Base-by-base conservation (phyloP, 2,113 vertebrate species). In the Budorcas taxicolor region DNA sequence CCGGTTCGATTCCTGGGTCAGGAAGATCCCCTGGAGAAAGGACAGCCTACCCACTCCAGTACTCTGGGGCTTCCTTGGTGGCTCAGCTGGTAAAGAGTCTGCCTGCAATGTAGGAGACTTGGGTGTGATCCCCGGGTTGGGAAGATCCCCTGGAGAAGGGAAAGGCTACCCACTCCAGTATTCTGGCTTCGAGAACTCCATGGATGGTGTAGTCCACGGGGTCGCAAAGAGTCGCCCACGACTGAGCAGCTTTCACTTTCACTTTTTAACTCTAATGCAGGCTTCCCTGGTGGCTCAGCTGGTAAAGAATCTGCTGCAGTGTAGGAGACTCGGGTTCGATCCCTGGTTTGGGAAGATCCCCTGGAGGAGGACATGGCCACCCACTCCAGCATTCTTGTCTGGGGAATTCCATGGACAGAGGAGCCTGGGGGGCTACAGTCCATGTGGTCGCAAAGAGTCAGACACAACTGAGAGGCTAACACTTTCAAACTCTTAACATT, bases 1-100 rank as follows among this genome's bases (percentile, higher is more conserved):
- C 19, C 0, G 1, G 67, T 40, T 71, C 2, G 1, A 23, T 40
- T 71, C 19, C n/a, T 40, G n/a, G n/a, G n/a, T 40, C n/a, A 6
- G 67, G n/a, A 40, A 23, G 67, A 12, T 23, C 10, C 19, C n/a
- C 67, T 71, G n/a, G 67, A 40, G 19, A 71, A 71, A 11, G 19
- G 67, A 40, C 1, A 6, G 67, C 9, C n/a, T 2, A 12, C n/a
- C 17, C 64, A 67, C 16, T 21, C n/a, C n/a, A 36, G 67, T 12
- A 40, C n/a, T 40, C 67, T 6, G 9, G 11, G 71, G 36, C 21
- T 74, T 74, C 71, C 71, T 0, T 7, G 36, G 71, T 43, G 36
- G 36, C 71, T 71, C n/a, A 23, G 67, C 67, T 36, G 19, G 67
- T 71, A 6, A 71, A 71, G 67, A 71, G 23, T 71, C 67, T 11